A percentile compares a stretch with the other conserved stretches of the same genome.
phyloP scores from a whole-genome alignment of 2,888 invertebrate species.

The Proisotoma minuta region DNA sequence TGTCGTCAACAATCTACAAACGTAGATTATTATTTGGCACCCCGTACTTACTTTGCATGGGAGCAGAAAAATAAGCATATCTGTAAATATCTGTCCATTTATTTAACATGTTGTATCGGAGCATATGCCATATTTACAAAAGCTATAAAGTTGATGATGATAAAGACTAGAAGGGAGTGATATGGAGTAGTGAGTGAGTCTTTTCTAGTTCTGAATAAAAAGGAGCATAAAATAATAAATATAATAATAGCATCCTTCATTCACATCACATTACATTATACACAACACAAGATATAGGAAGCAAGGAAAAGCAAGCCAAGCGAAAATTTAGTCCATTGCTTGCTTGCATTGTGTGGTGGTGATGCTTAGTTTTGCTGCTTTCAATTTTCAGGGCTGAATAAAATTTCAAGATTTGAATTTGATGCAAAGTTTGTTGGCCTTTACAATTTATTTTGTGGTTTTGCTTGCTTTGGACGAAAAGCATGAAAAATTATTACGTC shows the following conservation, averaged over 20 bases:
- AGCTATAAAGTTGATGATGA: too few relatives aligned
- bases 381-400: not conserved
- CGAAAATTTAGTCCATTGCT: not conserved
- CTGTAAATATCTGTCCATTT: too few relatives aligned
- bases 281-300: too few relatives aligned
- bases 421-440: constrained; percentile 17
- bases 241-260: not conserved
- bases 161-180: not conserved
- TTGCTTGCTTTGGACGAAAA: not conserved
- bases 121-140: too few relatives aligned
- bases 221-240: not conserved
- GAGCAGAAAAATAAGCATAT: too few relatives aligned
- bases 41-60: too few relatives aligned
- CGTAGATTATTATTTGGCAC: too few relatives aligned
- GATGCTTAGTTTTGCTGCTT: not conserved
- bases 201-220: not conserved
- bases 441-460: constrained; percentile 2
- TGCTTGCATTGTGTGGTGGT: not conserved
- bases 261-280: not conserved
- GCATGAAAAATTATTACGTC: constrained; percentile 1
- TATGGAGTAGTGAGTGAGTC: too few relatives aligned
- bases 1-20: too few relatives aligned
- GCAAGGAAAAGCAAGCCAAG: not conserved
- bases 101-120: too few relatives aligned
- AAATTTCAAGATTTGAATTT: not conserved